phyloP scores from a whole-genome alignment of 2,888 invertebrate species.

The Xestia xanthographa region DNA sequence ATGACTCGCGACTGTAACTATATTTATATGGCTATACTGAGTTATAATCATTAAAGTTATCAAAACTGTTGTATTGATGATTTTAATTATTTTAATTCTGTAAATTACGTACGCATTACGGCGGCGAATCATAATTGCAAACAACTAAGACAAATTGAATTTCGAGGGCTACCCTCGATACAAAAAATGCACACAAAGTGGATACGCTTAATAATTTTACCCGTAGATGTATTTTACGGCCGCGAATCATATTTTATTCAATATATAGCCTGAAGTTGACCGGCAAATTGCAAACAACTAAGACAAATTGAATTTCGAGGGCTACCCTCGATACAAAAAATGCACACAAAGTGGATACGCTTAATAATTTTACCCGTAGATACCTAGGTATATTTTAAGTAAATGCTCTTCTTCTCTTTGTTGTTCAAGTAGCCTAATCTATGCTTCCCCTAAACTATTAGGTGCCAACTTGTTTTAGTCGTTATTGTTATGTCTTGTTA shows the following conservation, averaged over 20 bases:
- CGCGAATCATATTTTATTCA: neutral
- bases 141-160: neutral
- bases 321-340: neutral
- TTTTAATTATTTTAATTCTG: neutral
- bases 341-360: conserved; percentile 7
- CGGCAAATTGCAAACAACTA: neutral
- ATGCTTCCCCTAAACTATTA: conserved; percentile 64
- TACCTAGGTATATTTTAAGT: conserved; percentile 20
- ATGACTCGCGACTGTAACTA: neutral
- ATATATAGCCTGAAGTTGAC: neutral
- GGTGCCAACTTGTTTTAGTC: conserved; percentile 71
- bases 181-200: conserved; percentile 6
- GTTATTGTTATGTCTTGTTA: conserved; percentile 45
- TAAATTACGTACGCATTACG: neutral
- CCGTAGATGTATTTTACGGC: neutral
- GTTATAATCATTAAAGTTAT: neutral
- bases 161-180: neutral
- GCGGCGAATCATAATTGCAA: no score
- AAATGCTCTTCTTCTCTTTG: conserved; percentile 47
- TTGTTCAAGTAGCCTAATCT: conserved; percentile 54
- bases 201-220: conserved; percentile 10
- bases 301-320: neutral
- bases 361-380: conserved; percentile 2
- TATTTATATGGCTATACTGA: neutral
- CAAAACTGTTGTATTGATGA: no score